A percentile compares a stretch with the other conserved stretches of the same genome.
These are phyloP conservation scores for Channa maculata DNA, from an alignment of 2,113 vertebrate species.

Conservation along the genomic window DNA sequence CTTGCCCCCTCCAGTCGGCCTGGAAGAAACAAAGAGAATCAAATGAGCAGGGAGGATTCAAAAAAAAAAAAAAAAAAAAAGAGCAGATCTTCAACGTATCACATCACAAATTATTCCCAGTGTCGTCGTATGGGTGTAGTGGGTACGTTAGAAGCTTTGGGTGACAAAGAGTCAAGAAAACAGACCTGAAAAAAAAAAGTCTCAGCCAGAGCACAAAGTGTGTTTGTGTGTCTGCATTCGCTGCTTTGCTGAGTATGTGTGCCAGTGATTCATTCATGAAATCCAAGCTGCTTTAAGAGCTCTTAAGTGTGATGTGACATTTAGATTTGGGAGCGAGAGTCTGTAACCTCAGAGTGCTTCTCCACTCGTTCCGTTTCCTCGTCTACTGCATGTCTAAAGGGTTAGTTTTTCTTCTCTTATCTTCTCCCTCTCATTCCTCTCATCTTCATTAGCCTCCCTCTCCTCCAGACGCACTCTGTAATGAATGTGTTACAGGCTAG, in stretches of 20 bases:
- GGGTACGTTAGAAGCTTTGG: background rate
- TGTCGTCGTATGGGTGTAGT: background rate
- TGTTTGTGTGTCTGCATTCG: conserved; percentile 53
- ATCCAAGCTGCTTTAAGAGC: conserved; percentile 57
- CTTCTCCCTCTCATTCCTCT: conserved; percentile 11
- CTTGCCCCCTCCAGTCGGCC: conserved; percentile 96
- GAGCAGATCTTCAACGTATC: too few relatives aligned
- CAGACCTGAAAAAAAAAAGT: background rate
- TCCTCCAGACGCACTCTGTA: conserved; percentile 27
- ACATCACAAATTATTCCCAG: background rate
- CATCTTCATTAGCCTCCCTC: conserved; percentile 31
- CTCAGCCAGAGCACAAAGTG: conserved; percentile 41
- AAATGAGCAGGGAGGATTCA: conserved; percentile 34
- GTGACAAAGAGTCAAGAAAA: background rate
- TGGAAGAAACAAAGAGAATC: conserved; percentile 81
- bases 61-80: background rate
- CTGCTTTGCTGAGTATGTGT: conserved; percentile 17
- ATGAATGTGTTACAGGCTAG: conserved; percentile 61
- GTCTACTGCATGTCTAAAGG: conserved; percentile 7
- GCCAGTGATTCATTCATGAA: conserved; percentile 60
- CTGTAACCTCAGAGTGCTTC: conserved; percentile 36
- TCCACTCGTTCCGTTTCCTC: background rate
- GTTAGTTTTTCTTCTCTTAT: conserved; percentile 35
- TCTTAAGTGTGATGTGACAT: conserved; percentile 61
- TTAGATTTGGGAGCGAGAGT: conserved; percentile 43